Base-by-base conservation (phyloP, 2,888 invertebrate species). In the Drosophila imparisetae region DNA sequence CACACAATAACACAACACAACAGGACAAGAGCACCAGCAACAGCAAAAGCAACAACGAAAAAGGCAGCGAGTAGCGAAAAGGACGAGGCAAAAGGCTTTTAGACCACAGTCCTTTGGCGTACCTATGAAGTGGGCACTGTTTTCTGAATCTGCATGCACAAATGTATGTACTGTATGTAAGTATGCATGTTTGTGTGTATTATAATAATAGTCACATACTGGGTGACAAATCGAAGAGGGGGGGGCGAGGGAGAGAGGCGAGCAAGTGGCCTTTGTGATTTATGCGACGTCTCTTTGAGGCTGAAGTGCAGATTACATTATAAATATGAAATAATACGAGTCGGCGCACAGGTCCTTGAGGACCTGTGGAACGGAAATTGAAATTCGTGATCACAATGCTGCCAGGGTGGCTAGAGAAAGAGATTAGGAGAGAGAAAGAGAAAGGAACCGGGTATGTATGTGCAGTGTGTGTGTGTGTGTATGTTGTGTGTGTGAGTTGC, bases 231-330 rank as follows among this genome's bases (percentile, higher is more conserved):
- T 4, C 21, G 11, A 4, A 5, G 0, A 34, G 1, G 4, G 15
- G 55, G 11, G 29, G 2, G 15, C 24, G 34, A 7, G 0, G 24
- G 5, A 6, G 27, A 42, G 34, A 1, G 50, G 36, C 42, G 30
- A 53, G 75, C 72, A 79, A 79, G 81, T 81, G 81, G 81, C 74
- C 73, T 79, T 79, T 81, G 78, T 89, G 90, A 83, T 83, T 83
- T 83, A 89, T 83, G 83, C 78, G 86, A 72, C 83, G 78, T 83
- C 86, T 73, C 83, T 88, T 88, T 85, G 88, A 82, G 83, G 72
- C 72, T 88, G 68, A 90, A 85, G 85, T 85, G 85, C 83, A 88
- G 85, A 88, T 85, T 85, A 90, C 89, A 85, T 85, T 85, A 89
- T 85, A 90, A 85, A 90, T 85, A 85, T 85, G 89, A 90, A 85